Percentiles rank a stretch among this genome's conserved stretches.
phyloP scores from a whole-genome alignment of 2,113 vertebrate species.

The Hippoglossus stenolepis region DNA sequence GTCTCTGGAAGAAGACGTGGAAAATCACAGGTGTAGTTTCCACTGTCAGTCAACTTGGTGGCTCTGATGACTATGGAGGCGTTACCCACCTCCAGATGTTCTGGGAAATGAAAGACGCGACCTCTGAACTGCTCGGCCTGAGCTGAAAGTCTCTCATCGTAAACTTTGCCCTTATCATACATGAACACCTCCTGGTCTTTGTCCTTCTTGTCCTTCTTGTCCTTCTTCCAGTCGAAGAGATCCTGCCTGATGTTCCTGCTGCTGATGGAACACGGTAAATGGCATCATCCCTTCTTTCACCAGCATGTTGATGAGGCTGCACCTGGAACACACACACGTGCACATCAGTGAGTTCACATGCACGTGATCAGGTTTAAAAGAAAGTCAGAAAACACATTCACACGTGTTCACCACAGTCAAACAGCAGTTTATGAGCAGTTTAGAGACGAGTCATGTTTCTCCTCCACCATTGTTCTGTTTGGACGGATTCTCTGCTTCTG shows the following conservation, averaged over 20 bases:
- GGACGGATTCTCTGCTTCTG: too few relatives aligned
- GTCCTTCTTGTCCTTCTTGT: too few relatives aligned
- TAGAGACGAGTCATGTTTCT: too few relatives aligned
- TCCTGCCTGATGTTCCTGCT: rapidly evolving
- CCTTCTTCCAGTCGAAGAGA: too few relatives aligned
- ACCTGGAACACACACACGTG: neutral
- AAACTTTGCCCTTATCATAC: rapidly evolving
- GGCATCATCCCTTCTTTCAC: neutral
- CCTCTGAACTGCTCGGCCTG: slow-evolving; percentile 11
- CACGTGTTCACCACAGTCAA: too few relatives aligned
- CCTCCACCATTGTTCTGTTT: too few relatives aligned
- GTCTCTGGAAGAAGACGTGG: rapidly evolving
- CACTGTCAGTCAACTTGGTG: neutral
- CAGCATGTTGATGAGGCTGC: rapidly evolving
- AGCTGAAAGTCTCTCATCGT: neutral
- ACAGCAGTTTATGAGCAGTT: too few relatives aligned
- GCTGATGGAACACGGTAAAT: neutral
- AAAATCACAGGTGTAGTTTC: neutral
- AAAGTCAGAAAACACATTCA: neutral
- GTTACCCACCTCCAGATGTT: neutral
- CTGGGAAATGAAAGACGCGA: slow-evolving; percentile 18
- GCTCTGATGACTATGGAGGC: slow-evolving; percentile 13
- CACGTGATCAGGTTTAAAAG: neutral
- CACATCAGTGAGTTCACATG: neutral
- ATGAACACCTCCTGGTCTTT: too few relatives aligned